Evolutionary conservation across 2,797 vertebrate species (phyloP), one percentile per base, ranked within the genome.

Genomic region (Sciurus carolinensis): DNA sequence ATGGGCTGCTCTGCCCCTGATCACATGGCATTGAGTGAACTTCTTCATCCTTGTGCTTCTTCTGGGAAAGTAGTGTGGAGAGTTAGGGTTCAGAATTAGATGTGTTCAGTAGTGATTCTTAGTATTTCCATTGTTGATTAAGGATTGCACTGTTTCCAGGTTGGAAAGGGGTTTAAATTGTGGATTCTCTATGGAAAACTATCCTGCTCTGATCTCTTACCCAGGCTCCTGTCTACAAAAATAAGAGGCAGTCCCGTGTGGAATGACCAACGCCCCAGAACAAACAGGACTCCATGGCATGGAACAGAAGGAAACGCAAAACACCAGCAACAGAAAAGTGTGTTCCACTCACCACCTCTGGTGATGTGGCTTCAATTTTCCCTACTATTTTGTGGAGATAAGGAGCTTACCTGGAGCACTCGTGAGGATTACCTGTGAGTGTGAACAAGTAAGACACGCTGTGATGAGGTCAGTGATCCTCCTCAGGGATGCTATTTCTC

Each of bases 391-490:
- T 22, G 17, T 59, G 30, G 67, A 14, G 33, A 44, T 14, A 42
- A 62, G 67, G 44, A 17, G 11, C 18, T 47, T 59, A 20, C 57
- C 24, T 28, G 26, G 9, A 30, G 22, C 15, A 47, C 11, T 33
- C 54, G 22, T 18, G 33, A 47, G 62, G 62, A 26, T 79, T 42
- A 17, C 20, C 39, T 59, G 18, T 67, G 90, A 67, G 30, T 1
- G 1, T 24, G 17, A 64, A 24, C 5, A 1, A 5, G 13, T 50
- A 67, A 39, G 12, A 28, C 13, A 67, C 1, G 3, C 8, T 12
- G 22, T 54, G 26, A 64, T 14, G 12, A 84, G 0, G 1, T 15
- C 57, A 47, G 24, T 22, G 30, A 12, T 18, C 15, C 9, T 39
- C 13, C 73, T 89, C 5, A 57, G 24, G 39, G 33, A 50, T 11